Evolutionary conservation across 2,888 invertebrate species (phyloP).

Genomic region (Falcaria lacertinaria): DNA sequence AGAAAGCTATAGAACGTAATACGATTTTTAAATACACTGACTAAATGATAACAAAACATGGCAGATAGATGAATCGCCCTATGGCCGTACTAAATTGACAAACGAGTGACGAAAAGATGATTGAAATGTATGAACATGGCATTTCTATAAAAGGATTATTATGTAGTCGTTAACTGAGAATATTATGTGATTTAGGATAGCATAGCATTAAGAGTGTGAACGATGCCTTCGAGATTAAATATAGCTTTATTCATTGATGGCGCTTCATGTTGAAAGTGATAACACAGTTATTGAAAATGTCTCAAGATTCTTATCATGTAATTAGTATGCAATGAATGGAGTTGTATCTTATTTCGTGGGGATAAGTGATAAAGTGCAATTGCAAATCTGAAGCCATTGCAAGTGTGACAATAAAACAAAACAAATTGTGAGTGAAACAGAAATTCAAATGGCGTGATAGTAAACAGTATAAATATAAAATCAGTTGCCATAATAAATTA

Average conservation of each 20-base stretch:
- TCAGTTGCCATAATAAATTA: too few species aligned
- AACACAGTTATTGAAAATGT: too few species aligned
- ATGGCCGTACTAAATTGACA: too few species aligned
- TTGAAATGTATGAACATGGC: slow-evolving; percentile 27
- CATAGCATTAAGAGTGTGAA: slow-evolving; percentile 20
- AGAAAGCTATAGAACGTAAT: too few species aligned
- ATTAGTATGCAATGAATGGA: background rate
- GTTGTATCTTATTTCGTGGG: background rate
- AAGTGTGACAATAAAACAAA: background rate
- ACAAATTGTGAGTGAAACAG: slow-evolving; percentile 7
- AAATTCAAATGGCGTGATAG: too few species aligned
- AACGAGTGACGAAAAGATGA: slow-evolving; percentile 22
- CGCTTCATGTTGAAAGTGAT: too few species aligned
- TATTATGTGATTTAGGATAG: slow-evolving; percentile 62
- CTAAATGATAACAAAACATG: too few species aligned
- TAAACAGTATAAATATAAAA: too few species aligned
- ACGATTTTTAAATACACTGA: too few species aligned
- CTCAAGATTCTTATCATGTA: too few species aligned
- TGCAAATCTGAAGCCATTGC: slow-evolving; percentile 13
- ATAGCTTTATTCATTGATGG: background rate
- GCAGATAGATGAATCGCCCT: too few species aligned
- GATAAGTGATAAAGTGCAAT: slow-evolving; percentile 30
- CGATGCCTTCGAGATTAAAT: slow-evolving; percentile 12
- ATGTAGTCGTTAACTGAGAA: slow-evolving; percentile 45
- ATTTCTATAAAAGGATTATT: slow-evolving; percentile 48